Base-by-base conservation (phyloP, 2,888 invertebrate species). In the Zootermopsis nevadensis region DNA sequence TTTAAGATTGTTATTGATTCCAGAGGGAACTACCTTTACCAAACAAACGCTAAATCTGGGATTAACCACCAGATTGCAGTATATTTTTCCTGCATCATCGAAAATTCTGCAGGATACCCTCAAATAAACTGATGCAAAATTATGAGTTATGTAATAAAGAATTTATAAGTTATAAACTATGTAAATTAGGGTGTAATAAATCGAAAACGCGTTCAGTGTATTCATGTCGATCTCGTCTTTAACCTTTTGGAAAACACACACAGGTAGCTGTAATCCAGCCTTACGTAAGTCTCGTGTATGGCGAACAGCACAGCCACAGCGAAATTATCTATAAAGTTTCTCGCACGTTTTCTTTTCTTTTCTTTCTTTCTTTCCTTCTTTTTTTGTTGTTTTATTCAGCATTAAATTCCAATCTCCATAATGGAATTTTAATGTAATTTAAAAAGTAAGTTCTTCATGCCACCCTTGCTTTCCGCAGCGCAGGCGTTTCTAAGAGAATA, bases 391-490 rank as follows among this genome's bases (percentile, higher is more conserved):
- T n/a, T 83, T 66, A 60, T 80, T 80, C 72, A 80, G 81, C 76
- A 60, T 83, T 74, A 83, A 72, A 80, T 76, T 83, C 66, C 83
- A 84, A 84, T 84, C 82, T 82, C 82, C 84, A 82, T 84, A 82
- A 84, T 84, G 84, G 84, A 84, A 82, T 84, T 84, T 84, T 84
- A 84, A 84, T 84, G 84, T 74, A 84, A 84, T 84, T 84, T 84
- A 48, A 79, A 79, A 79, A 79, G 79, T 79, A 79, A 79, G 79
- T 66, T 55, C 27, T 7, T 48, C 66, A n/a, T 38, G 15, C 35
- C 19, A 6, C 35, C 79, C 48, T 38, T 35, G 31, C 69, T 30
- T 19, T 19, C n/a, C n/a, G 38, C 35, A 35, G n/a, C 74, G 42
- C 3, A n/a, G 2, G 12, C n/a, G 60, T 60, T 60, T 10, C 60